Percentiles rank a stretch among this genome's conserved stretches.
Conservation (phyloP, 2,888 invertebrate genomes). For the Drosophila macrothrix region DNA sequence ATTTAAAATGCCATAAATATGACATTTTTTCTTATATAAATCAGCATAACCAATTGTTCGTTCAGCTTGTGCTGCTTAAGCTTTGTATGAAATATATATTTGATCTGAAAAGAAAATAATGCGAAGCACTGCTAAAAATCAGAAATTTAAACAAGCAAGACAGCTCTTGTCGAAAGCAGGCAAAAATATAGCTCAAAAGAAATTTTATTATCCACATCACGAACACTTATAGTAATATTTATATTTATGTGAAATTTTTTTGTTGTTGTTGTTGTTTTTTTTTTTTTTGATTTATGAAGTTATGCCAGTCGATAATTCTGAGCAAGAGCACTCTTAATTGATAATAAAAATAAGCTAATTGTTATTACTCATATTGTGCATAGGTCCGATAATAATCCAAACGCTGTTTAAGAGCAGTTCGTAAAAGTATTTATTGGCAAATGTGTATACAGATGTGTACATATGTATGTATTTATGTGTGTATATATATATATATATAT, state of each 20-base stretch:
- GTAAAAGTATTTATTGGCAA: constrained; percentile 12
- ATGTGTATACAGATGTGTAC: constrained; percentile 9
- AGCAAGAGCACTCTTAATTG: neutral
- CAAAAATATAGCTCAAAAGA: neutral
- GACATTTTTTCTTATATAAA: neutral
- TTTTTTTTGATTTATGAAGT: neutral
- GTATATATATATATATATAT: constrained; percentile 2
- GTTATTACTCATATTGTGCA: constrained; percentile 35
- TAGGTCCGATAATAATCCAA: constrained; percentile 43
- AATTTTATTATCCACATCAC: neutral
- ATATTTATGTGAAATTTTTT: neutral
- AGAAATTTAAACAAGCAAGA: neutral
- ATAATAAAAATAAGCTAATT: constrained; percentile 55
- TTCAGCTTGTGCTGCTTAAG: neutral
- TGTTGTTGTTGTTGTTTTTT: too few species aligned
- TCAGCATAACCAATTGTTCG: neutral
- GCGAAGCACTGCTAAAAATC: too few species aligned
- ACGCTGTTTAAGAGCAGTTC: constrained; percentile 49
- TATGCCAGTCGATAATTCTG: neutral
- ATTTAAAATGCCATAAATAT: neutral
- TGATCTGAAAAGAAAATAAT: neutral
- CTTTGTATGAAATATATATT: neutral
- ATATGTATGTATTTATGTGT: neutral
- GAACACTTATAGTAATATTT: neutral
- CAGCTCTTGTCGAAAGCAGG: neutral